Evolutionary conservation across 2,113 vertebrate genomes (phyloP), one percentile per base, ranked within the genome.

Genomic region (Ammodytes marinus): DNA sequence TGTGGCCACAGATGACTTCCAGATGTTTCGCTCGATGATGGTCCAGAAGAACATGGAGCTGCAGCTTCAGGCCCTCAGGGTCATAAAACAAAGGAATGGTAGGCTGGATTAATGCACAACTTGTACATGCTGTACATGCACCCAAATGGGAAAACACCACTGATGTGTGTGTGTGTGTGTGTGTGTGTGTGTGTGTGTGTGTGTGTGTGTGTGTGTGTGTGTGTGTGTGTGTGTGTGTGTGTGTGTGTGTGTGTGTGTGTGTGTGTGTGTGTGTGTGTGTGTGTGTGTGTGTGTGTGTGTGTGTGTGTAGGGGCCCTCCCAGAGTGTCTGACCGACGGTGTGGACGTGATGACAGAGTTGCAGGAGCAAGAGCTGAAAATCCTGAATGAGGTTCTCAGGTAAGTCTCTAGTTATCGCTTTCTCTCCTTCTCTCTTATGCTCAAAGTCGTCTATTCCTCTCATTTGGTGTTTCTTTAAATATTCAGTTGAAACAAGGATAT

Each of bases 11-110:
- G 97, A 98, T 84, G 98, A 99, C 87, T 99, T 99, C 89, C 96
- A 96, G 86, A 94, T 98, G 80, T 99, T 99, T 93, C 98, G 97
- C 82, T 95, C 96, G 14, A 93, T 99, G 96, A 99, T 99, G 98
- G 95, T 98, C 52, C 97, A 99, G 93, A 99, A 98, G 94, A 99
- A 99, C 74, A 95, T 97, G 85, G 98, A 99, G 94, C 97, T 99
- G 88, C 98, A 99, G 91, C 94, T 99, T 90, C 98, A 99, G 92
- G 98, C 98, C 8, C 96, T 99, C 87, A 94, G 95, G 46, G 96
- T 99, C 84, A 97, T 99, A 79, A 97, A 99, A 90, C 97, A 99
- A 91, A 96, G 95, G 83, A 99, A 99, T 14, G 98, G 98, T 99
- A 94, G 92, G 47, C 3, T 52, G 5, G 3, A 70, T 15, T 4